A percentile compares a stretch with the other conserved stretches of the same genome.
phyloP scores from a whole-genome alignment of 1,140 invertebrate genomes.

The Pseudachorutes palmiensis region DNA sequence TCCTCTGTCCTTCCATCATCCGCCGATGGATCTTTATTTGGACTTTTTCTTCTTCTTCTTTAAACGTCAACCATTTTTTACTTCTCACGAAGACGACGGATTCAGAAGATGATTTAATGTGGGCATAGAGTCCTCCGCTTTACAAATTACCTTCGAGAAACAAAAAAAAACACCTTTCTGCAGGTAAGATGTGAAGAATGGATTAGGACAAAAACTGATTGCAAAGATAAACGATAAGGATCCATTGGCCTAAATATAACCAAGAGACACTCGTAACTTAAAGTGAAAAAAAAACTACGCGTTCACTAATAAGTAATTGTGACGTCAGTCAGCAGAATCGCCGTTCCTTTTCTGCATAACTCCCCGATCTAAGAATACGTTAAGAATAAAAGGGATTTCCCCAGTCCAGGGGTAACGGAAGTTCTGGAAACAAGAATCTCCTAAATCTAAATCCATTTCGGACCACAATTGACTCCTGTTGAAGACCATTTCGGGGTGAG shows the following conservation, averaged over 20 bases:
- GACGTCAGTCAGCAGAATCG: too few relatives aligned
- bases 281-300: neutral
- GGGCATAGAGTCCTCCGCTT: neutral
- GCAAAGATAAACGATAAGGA: neutral
- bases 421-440: too few relatives aligned
- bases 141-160: neutral
- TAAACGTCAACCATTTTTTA: constrained; percentile 5
- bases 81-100: constrained; percentile 16
- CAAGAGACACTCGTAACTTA: neutral
- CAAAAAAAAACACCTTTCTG: neutral
- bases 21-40: neutral
- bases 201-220: neutral
- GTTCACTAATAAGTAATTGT: too few relatives aligned
- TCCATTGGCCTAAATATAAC: constrained; percentile 12
- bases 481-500: too few relatives aligned
- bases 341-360: too few relatives aligned
- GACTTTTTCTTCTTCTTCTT: neutral
- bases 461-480: too few relatives aligned
- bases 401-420: too few relatives aligned
- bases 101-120: neutral
- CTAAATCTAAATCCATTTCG: too few relatives aligned
- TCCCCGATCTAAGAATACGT: too few relatives aligned
- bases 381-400: too few relatives aligned
- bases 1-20: too few relatives aligned
- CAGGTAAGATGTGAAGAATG: neutral